A percentile compares a stretch with the other conserved stretches of the same genome.
phyloP scores from a whole-genome alignment of 1,140 invertebrate genomes.

The Sycophaga agraensis region DNA sequence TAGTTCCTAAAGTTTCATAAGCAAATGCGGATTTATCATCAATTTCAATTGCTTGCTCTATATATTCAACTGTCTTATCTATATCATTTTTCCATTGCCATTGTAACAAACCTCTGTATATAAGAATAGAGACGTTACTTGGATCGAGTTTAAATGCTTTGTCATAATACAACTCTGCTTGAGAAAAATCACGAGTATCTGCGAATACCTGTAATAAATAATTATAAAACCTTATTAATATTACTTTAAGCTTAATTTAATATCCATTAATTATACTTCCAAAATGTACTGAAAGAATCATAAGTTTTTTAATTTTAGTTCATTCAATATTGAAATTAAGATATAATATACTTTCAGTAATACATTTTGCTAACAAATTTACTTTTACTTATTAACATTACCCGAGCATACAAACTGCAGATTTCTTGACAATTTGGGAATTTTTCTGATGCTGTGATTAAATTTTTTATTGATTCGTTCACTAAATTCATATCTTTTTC shows the following conservation, averaged over 20 bases:
- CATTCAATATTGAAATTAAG: no score
- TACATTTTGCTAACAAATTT: not conserved
- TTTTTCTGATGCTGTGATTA: constrained; percentile 73
- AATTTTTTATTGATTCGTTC: constrained; percentile 66
- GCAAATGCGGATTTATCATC: constrained; percentile 93
- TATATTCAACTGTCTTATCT: constrained; percentile 74
- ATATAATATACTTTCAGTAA: no score
- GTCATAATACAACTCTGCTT: constrained; percentile 79
- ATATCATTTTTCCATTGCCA: constrained; percentile 82
- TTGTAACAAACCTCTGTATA: constrained; percentile 82
- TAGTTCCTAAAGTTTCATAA: constrained; percentile 90
- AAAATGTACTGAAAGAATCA: no score
- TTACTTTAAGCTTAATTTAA: no score
- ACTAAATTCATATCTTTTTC: constrained; percentile 61
- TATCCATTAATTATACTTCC: no score
- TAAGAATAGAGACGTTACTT: constrained; percentile 80
- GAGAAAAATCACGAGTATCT: constrained; percentile 78
- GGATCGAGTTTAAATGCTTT: constrained; percentile 82
- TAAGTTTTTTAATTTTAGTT: no score
- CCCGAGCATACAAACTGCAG: constrained; percentile 80
- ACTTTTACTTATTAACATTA: constrained; percentile 44
- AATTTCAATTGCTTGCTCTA: constrained; percentile 80
- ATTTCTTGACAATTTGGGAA: constrained; percentile 85
- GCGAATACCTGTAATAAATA: constrained; percentile 63
- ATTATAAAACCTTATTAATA: no score